Evolutionary conservation across 2,797 vertebrate species (phyloP).

Genomic region (Melanotaenia pygmaea): DNA sequence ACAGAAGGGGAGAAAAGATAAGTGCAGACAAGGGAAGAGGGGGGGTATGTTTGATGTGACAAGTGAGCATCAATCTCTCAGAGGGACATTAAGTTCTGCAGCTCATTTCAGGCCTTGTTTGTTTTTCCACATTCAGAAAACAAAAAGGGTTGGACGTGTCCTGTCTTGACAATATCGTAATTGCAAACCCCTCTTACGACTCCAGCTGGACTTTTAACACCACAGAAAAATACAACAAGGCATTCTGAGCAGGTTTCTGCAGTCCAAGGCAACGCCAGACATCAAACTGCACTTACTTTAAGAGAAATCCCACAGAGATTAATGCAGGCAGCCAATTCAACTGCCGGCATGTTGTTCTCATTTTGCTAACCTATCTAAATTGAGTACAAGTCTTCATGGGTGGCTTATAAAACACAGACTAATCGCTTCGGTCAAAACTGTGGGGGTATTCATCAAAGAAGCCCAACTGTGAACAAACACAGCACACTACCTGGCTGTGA

Average conservation of each 20-base stretch:
- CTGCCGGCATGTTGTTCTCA: constrained; percentile 61
- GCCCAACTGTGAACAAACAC: constrained; percentile 67
- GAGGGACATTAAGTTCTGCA: constrained; percentile 60
- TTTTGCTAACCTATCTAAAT: constrained; percentile 73
- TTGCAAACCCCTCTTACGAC: neutral
- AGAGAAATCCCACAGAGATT: constrained; percentile 57
- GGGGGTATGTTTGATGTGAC: constrained; percentile 60
- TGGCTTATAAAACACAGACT: constrained; percentile 71
- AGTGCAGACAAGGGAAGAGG: constrained; percentile 31
- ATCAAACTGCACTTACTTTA: constrained; percentile 44
- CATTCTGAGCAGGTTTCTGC: constrained; percentile 25
- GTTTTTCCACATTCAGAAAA: constrained; percentile 37
- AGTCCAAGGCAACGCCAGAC: constrained; percentile 21
- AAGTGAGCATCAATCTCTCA: constrained; percentile 65
- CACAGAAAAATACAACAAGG: constrained; percentile 14
- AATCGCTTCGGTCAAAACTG: constrained; percentile 75
- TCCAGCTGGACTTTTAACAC: constrained; percentile 10
- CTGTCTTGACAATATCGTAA: constrained; percentile 19
- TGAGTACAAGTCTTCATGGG: constrained; percentile 66
- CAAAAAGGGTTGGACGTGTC: constrained; percentile 40
- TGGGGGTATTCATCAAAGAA: constrained; percentile 68
- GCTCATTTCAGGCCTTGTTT: constrained; percentile 56
- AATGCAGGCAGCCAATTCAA: constrained; percentile 40
- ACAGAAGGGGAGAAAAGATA: constrained; percentile 15
- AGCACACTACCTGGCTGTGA: constrained; percentile 56